Conservation (phyloP, 2,888 invertebrate genomes). For the Cephonodes hylas region DNA sequence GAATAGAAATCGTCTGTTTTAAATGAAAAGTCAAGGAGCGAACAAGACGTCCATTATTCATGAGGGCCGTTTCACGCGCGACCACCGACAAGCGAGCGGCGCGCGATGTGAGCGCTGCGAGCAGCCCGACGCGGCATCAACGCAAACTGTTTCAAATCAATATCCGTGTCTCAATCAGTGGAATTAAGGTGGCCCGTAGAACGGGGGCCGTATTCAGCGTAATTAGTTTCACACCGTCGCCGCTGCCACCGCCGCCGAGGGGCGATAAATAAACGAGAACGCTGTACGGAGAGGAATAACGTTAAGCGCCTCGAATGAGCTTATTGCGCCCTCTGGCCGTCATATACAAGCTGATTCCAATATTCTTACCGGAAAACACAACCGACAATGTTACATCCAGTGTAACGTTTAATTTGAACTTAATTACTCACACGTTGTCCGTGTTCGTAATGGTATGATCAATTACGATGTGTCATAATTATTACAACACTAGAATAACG, state of each 20-base stretch:
- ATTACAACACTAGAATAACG: conserved; percentile 25
- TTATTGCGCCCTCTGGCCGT: conserved; percentile 11
- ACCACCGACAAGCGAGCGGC: conserved; percentile 42
- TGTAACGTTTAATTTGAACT: conserved; percentile 5
- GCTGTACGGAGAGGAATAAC: conserved; percentile 35
- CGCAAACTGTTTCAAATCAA: conserved; percentile 74
- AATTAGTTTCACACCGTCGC: conserved; percentile 72
- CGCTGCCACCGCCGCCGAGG: conserved; percentile 40
- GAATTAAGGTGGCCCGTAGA: conserved; percentile 68
- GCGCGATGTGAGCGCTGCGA: conserved; percentile 20
- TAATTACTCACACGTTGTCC: conserved; percentile 2
- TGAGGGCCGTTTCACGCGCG: conserved; percentile 68
- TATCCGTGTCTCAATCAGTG: conserved; percentile 79
- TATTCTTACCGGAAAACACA: not conserved
- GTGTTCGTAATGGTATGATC: conserved; percentile 4
- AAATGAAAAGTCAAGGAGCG: conserved; percentile 78
- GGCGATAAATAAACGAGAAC: conserved; percentile 58
- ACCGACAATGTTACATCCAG: not conserved
- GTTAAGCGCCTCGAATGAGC: conserved; percentile 41
- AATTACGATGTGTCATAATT: conserved; percentile 25
- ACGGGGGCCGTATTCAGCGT: conserved; percentile 61
- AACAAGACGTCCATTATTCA: conserved; percentile 76
- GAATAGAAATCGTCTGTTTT: conserved; percentile 80
- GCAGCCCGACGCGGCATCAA: conserved; percentile 33
- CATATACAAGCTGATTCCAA: conserved; percentile 23